Conservation (phyloP, 2,797 vertebrate genomes). For the Hoplostethus mediterraneus region DNA sequence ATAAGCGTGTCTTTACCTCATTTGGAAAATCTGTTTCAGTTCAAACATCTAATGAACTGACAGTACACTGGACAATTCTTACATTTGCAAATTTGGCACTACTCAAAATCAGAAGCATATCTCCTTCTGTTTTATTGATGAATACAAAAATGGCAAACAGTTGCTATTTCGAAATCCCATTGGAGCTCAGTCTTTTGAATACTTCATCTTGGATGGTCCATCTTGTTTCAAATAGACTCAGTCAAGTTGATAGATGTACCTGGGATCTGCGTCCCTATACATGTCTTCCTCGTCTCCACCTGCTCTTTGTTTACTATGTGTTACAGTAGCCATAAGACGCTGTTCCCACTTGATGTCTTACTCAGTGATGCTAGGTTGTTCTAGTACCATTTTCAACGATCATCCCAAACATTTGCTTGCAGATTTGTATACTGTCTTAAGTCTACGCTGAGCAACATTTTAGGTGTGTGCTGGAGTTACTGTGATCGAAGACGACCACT, state of each 20-base stretch:
- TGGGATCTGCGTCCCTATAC: slow-evolving; percentile 55
- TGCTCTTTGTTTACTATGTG: slow-evolving; percentile 46
- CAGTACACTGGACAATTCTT: slow-evolving; percentile 43
- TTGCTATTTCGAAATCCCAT: slow-evolving; percentile 16
- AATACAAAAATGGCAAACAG: slow-evolving; percentile 1
- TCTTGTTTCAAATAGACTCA: slow-evolving; percentile 38
- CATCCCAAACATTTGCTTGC: slow-evolving; percentile 59
- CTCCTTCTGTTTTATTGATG: slow-evolving; percentile 13
- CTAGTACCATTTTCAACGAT: slow-evolving; percentile 29
- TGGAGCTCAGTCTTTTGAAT: slow-evolving; percentile 36
- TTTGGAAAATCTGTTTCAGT: slow-evolving; percentile 63
- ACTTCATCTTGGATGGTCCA: slow-evolving; percentile 35
- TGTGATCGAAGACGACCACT: slow-evolving; percentile 71
- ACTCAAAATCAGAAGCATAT: slow-evolving; percentile 36
- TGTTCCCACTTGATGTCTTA: slow-evolving; percentile 33
- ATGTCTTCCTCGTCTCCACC: slow-evolving; percentile 73
- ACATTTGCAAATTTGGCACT: background rate
- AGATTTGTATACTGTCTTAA: slow-evolving; percentile 61
- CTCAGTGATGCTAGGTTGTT: slow-evolving; percentile 54
- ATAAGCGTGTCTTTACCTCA: slow-evolving; percentile 73
- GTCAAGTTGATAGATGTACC: slow-evolving; percentile 43
- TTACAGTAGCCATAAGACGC: slow-evolving; percentile 54
- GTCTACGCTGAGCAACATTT: slow-evolving; percentile 66
- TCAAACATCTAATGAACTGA: slow-evolving; percentile 27
- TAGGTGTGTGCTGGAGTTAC: slow-evolving; percentile 75